Percentiles rank a stretch among this genome's conserved stretches.
phyloP scores from a whole-genome alignment of 23 tunicate genomes.

The Phallusia fumigata region DNA sequence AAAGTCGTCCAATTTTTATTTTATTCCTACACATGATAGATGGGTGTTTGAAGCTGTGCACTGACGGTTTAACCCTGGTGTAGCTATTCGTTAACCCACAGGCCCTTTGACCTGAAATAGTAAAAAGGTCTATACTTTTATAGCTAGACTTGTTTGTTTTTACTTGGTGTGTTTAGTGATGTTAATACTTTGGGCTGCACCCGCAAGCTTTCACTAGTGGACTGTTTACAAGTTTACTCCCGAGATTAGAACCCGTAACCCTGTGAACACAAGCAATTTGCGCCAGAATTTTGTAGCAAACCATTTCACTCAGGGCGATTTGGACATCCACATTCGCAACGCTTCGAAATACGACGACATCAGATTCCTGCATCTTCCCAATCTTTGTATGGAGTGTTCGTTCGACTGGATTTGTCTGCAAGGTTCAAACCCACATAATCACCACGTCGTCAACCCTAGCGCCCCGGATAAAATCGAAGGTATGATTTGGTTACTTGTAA shows the following conservation, averaged over 20 bases:
- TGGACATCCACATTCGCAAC: conserved; percentile 88
- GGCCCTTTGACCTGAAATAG: background rate
- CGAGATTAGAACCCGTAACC: no score
- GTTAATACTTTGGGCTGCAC: no score
- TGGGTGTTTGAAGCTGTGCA: no score
- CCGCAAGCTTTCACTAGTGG: no score
- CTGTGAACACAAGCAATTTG: no score
- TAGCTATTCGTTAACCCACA: background rate
- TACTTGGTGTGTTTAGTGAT: no score
- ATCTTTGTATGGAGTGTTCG: conserved; percentile 58
- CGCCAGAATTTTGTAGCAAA: no score
- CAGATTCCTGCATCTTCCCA: conserved; percentile 79
- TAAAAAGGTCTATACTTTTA: no score
- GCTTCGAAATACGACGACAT: conserved; percentile 97
- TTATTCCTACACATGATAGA: no score
- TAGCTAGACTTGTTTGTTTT: no score
- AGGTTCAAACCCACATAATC: conserved; percentile 71
- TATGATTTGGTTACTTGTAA: background rate
- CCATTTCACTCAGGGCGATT: conserved; percentile 71
- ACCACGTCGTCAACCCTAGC: conserved; percentile 58
- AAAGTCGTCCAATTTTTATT: no score
- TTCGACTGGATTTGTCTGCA: conserved; percentile 76
- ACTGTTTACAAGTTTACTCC: no score
- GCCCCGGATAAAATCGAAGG: conserved; percentile 88
- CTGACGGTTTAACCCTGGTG: background rate